Base-by-base conservation (phyloP, 2,888 invertebrate genomes). In the Sphaerolaimus hirsutus region DNA sequence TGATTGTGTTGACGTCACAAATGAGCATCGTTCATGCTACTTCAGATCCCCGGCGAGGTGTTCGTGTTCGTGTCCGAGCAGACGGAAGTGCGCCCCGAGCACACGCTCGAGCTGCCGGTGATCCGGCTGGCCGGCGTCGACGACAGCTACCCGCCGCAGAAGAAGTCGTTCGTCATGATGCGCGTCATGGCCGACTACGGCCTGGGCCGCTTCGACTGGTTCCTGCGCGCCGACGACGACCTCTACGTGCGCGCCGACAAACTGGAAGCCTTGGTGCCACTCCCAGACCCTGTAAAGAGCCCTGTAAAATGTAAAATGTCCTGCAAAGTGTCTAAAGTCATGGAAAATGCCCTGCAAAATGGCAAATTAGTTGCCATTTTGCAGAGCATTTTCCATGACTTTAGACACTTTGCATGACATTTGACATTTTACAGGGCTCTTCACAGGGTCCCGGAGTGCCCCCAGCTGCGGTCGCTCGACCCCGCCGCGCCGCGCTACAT, bases 91-190 rank as follows among this genome's bases (percentile, higher is more conserved):
- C 78, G 62, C 72, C 71, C 50, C 23, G 22, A 4, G 24, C 23
- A 21, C 40, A 5, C 4, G 5, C 7, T 4, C 22, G 12, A n/a
- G n/a, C 4, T 40, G 23, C 40, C 40, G 5, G 69, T 89, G 46
- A 76, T 93, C 43, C 74, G 81, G 1, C 68, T 93, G 53, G 74
- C 75, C 48, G 78, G 77, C 41, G 89, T 93, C 17, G 89, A 91
- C 66, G 93, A 93, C 66, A 52, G 81, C 46, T 97, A 97, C 67
- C 97, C 97, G 44, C 97, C 97, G 1, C 93, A 93, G 67, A 91
- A 87, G 70, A 97, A 97, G 66, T 87, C 89, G 2, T 93, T 97
- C 64, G 87, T 91, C 81, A 72, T 72, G 71, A 56, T 72, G 38
- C 71, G 72, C 56, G 84, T 91, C 68, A 87, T 97, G 82, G 80